Base-by-base conservation (phyloP, 23 tunicate species). In the Trididemnum nubilum region DNA sequence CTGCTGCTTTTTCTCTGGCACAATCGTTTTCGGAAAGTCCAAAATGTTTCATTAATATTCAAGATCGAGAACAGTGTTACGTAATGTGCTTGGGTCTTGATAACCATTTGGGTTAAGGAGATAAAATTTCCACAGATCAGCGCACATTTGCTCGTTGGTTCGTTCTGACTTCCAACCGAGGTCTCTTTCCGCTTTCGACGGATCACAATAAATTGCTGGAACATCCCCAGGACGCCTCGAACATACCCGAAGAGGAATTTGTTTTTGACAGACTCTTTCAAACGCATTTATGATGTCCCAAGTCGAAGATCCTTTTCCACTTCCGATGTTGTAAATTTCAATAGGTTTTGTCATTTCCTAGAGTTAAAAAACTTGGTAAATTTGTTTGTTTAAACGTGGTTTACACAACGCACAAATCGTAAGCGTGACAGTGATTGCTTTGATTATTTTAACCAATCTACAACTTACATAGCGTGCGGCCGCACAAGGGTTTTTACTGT, bases 71-170 rank as follows among this genome's bases (percentile, higher is more conserved):
- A 77, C 82, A 0, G 81, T 36, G 2, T 81, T 84, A 24, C 76
- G 73, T 22, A 87, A 24, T 9, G 64, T 81, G 3, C 74, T 74
- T 1, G 40, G 30, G 29, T 90, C 96, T 54, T 86, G 85, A 51
- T 93, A 94, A n/a, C 99, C 99, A 81, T 87, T 80, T 69, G 99
- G 99, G 34, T 96, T 96, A 9, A 83, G 77, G 2, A 34, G n/a
- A 36, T 96, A 93, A 81, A 94, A 96, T 49, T 88, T 59, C 99
- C 99, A 96, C 81, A 96, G 64, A 51, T 96, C 99, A 24, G 76
- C 88, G 36, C 99, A 96, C 99, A 96, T 96, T 51, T 96, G 81
- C 29, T 79, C 75, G 37, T 81, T 77, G 18, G 85, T 77, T 37
- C 86, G 64, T 32, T 82, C 88, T 31, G 92, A 84, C 52, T 72